A percentile compares a stretch with the other conserved stretches of the same genome.
These are phyloP conservation scores for Propithecus coquereli DNA, from an alignment of 2,113 vertebrate species.

Conservation along the genomic window DNA sequence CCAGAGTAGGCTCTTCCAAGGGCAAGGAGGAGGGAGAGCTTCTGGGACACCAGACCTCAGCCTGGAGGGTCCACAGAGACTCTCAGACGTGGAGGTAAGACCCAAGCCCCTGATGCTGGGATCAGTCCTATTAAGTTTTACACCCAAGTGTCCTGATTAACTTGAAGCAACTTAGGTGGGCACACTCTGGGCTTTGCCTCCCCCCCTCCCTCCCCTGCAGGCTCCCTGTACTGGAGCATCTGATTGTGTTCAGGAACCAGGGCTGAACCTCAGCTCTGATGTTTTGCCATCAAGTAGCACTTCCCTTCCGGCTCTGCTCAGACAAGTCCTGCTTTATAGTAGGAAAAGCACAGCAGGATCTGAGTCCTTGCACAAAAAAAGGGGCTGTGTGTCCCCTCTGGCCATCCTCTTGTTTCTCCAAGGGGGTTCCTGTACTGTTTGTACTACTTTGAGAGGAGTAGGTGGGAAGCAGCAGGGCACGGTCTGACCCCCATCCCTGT, in stretches of 20 bases:
- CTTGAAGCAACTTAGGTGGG: not conserved
- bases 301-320: not conserved
- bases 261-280: not conserved
- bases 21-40: not conserved
- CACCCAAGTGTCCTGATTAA: conserved; percentile 39
- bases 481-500: not conserved
- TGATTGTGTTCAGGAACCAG: not conserved
- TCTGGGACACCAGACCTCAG: not conserved
- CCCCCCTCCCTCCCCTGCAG: not conserved
- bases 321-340: not conserved
- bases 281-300: not conserved
- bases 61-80: not conserved
- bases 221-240: not conserved
- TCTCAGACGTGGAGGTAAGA: not conserved
- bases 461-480: not conserved
- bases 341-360: not conserved
- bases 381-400: not conserved
- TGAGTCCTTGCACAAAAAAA: not conserved
- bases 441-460: not conserved
- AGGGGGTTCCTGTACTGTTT: not conserved
- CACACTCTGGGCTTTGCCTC: not conserved
- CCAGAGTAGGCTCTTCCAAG: not conserved
- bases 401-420: not conserved
- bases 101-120: not conserved
- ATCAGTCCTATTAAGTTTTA: not conserved